phyloP scores from a whole-genome alignment of 2,888 invertebrate species.

The Rhabditoides inermis region DNA sequence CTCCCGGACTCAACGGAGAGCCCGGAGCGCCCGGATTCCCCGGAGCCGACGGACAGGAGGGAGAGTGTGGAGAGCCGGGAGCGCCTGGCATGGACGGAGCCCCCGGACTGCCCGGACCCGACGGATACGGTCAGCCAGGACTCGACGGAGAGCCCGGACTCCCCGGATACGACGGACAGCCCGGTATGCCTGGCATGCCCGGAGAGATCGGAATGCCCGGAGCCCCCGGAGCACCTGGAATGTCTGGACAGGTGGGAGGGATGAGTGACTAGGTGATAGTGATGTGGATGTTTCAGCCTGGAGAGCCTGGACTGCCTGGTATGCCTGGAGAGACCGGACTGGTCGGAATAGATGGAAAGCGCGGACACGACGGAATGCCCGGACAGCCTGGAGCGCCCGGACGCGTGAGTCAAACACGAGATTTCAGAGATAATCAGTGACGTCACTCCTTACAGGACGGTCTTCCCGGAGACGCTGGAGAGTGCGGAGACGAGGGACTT shows the following conservation, averaged over 20 bases:
- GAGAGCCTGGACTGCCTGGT: constrained; percentile 28
- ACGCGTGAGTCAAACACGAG: constrained; percentile 58
- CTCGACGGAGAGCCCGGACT: constrained; percentile 29
- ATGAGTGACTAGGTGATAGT: no score
- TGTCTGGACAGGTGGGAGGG: constrained; percentile 38
- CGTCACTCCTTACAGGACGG: no score
- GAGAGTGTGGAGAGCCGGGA: constrained; percentile 48
- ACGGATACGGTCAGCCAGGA: constrained; percentile 35
- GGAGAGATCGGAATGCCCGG: constrained; percentile 36
- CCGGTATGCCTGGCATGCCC: constrained; percentile 36
- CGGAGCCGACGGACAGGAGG: constrained; percentile 41
- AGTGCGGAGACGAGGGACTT: constrained; percentile 31
- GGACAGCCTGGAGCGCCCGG: constrained; percentile 30
- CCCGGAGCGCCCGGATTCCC: constrained; percentile 30
- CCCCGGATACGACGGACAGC: constrained; percentile 36
- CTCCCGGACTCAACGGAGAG: constrained; percentile 39
- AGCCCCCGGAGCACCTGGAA: constrained; percentile 45
- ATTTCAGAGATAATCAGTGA: no score
- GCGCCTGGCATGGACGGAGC: constrained; percentile 43
- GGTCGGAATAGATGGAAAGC: constrained; percentile 37
- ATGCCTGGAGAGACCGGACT: constrained; percentile 30
- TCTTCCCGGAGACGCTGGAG: constrained; percentile 34
- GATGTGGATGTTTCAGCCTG: no score
- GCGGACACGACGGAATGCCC: constrained; percentile 36
- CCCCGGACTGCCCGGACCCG: constrained; percentile 50